phyloP scores from a whole-genome alignment of 30 jellyfish, hydroid and myxozoan genomes.

The Aurelia sp. region DNA sequence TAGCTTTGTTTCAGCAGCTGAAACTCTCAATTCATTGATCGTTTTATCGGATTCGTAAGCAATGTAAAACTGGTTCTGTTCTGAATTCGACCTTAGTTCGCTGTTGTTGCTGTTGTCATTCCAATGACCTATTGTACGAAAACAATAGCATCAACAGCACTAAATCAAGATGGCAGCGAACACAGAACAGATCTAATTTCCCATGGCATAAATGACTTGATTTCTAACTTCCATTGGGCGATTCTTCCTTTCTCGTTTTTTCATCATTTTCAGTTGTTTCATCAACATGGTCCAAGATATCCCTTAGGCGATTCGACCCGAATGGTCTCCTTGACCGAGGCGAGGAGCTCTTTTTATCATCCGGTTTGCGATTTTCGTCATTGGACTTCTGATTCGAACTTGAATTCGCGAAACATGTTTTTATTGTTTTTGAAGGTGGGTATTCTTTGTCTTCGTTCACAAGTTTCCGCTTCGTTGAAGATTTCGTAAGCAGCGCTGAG shows the following conservation, averaged over 20 bases:
- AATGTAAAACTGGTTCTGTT: no score
- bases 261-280: constrained; percentile 14
- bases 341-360: not conserved
- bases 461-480: constrained; percentile 55
- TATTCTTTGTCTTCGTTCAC: constrained; percentile 53
- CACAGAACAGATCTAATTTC: no score
- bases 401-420: constrained; percentile 22
- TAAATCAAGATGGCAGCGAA: no score
- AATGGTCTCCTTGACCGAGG: constrained; percentile 1
- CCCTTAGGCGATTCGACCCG: constrained; percentile 13
- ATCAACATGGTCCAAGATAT: constrained; percentile 43
- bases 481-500: constrained; percentile 2
- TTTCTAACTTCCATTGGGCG: not conserved
- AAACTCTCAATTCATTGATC: no score
- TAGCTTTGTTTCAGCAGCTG: no score
- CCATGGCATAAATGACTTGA: no score
- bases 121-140: no score
- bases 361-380: constrained; percentile 4
- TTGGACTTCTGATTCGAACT: constrained; percentile 21
- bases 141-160: no score
- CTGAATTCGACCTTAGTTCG: no score
- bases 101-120: no score
- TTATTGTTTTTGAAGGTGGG: constrained; percentile 57
- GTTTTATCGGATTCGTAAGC: no score
- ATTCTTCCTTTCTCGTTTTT: constrained; percentile 3